Evolutionary conservation across 1,140 invertebrate genomes (phyloP), one percentile per base, ranked within the genome.

Genomic region (Glossosoma conforme): DNA sequence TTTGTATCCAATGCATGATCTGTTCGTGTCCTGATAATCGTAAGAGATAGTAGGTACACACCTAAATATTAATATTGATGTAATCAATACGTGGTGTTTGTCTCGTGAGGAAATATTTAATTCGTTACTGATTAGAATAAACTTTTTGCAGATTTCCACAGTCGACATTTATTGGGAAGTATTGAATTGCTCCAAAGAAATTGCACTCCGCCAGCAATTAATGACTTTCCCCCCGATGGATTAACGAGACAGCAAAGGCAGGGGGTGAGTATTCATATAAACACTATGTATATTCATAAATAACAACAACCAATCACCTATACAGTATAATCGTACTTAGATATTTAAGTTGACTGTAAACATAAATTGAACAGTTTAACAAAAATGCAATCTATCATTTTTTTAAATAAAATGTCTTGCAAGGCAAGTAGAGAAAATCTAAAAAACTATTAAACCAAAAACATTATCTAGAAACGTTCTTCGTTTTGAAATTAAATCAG

Each of bases 151-250:
- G 48, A 37, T 36, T 36, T 17, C 21, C 25, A 48, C 24, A 41
- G 9, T 3, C 33, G 54, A 25, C 48, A 48, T 22, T 18, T 56
- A 4, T 20, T 56, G n/a, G 44, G 38, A 2, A 19, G 19, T 3
- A 25, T 18, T 13, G 33, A 18, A 30, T 14, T 5, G 14, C 24
- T 32, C 10, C 3, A 0, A 32, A 44, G 15, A 28, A 88, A 87
- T 72, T 91, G 87, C 64, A 87, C 83, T 14, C 81, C 82, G 15
- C 77, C 87, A 19, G 84, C 85, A 42, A 88, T 91, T 54, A 69
- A 86, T 52, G 87, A 91, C 62, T 91, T 91, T 67, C 88, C 88
- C 11, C 66, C 77, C 22, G 83, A 89, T 64, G 78, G 87, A 33
- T 81, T 90, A 59, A 83, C 82, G 15, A 79, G 84, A 61, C 65